Conservation (phyloP, 2,888 invertebrate species). For the Dugesia japonica region DNA sequence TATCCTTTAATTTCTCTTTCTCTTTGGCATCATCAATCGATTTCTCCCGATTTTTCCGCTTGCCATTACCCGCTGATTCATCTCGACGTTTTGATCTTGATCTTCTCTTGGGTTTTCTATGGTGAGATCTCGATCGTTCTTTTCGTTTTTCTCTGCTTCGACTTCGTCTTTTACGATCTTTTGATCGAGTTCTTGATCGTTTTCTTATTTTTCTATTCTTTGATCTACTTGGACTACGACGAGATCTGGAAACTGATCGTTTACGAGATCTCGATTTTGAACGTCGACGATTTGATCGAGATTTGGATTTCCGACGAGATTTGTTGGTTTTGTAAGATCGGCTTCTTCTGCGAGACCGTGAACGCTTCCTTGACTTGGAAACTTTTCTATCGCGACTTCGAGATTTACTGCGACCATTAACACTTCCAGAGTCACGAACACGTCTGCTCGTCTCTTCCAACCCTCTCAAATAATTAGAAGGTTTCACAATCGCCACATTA, state of each 20-base stretch:
- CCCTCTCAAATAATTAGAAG: conserved; percentile 49
- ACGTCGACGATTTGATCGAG: neutral
- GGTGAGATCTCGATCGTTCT: too few species aligned
- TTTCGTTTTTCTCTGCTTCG: too few species aligned
- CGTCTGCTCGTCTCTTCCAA: conserved; percentile 43
- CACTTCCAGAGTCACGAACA: neutral
- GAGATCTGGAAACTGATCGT: neutral
- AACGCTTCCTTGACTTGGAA: conserved; percentile 36
- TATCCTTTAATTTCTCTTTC: too few species aligned
- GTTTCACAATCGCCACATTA: conserved; percentile 38
- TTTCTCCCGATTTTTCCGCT: too few species aligned
- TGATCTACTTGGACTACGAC: conserved; percentile 36
- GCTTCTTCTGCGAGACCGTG: conserved; percentile 32
- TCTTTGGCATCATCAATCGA: too few species aligned
- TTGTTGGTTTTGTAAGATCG: neutral
- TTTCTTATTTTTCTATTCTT: conserved; percentile 42
- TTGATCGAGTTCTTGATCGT: conserved; percentile 40
- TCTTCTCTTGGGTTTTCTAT: too few species aligned
- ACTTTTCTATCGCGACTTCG: conserved; percentile 40
- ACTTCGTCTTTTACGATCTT: conserved; percentile 46
- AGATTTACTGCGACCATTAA: conserved; percentile 44
- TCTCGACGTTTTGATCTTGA: too few species aligned
- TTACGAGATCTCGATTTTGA: neutral
- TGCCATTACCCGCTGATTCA: too few species aligned
- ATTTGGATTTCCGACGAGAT: neutral